A percentile compares a stretch with the other conserved stretches of the same genome.
Conservation (phyloP, 2,797 vertebrate genomes). For the Nannoperca obscura region DNA sequence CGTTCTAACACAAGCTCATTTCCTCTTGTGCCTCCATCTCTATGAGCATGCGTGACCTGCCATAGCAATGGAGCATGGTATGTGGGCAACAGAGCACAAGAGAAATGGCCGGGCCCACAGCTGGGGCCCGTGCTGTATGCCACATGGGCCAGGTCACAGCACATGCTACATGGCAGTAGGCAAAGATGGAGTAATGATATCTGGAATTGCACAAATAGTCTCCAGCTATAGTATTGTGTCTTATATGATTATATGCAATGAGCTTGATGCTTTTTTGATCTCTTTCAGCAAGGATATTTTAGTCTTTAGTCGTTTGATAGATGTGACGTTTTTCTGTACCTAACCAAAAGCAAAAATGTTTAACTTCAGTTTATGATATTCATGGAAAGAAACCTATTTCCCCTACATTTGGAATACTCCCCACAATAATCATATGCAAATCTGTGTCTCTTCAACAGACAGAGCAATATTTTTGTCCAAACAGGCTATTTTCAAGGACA, state of each 20-base stretch:
- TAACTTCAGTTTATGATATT: background rate
- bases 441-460: conserved; percentile 25
- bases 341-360: too few species aligned
- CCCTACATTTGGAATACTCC: background rate
- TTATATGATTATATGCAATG: background rate
- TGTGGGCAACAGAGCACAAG: conserved; percentile 66
- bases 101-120: conserved; percentile 59
- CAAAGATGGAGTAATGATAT: conserved; percentile 1
- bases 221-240: background rate
- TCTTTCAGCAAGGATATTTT: background rate
- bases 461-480: conserved; percentile 36
- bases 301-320: background rate
- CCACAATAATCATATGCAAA: conserved; percentile 1
- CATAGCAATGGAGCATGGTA: conserved; percentile 61
- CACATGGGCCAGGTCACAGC: conserved; percentile 33
- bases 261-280: background rate
- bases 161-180: conserved; percentile 27
- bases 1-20: conserved; percentile 46
- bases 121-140: conserved; percentile 60
- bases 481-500: conserved; percentile 64
- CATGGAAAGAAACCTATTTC: background rate
- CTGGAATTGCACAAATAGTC: conserved; percentile 9
- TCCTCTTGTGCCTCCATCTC: conserved; percentile 48
- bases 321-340: background rate
- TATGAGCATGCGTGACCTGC: conserved; percentile 62